A percentile compares a stretch with the other conserved stretches of the same genome.
Conservation (phyloP, 2,888 invertebrate species). For the Lathronympha strigana region DNA sequence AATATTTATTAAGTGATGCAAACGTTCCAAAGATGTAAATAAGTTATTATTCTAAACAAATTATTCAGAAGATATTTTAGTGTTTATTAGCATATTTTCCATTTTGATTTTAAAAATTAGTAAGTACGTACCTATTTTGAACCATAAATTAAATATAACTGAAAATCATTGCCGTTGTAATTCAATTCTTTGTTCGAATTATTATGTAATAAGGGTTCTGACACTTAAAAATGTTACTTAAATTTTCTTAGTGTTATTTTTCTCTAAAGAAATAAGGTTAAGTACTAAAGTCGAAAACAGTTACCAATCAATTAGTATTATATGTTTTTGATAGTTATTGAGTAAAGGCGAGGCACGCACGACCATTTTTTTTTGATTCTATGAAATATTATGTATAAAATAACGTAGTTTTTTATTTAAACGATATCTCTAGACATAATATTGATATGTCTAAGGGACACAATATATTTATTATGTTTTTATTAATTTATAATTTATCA, state of each 20-base stretch:
- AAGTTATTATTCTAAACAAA: slow-evolving; percentile 36
- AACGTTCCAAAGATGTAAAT: slow-evolving; percentile 41
- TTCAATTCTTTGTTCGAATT: slow-evolving; percentile 7
- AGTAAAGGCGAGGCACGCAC: slow-evolving; percentile 13
- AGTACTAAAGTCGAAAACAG: slow-evolving; percentile 17
- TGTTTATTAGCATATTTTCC: slow-evolving; percentile 19
- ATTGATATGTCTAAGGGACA: too few species aligned
- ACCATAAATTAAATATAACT: slow-evolving; percentile 25
- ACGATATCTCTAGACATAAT: too few species aligned
- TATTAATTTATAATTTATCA: too few species aligned
- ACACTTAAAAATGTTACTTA: slow-evolving; percentile 16
- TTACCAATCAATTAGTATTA: slow-evolving; percentile 25
- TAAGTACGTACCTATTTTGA: slow-evolving; percentile 17
- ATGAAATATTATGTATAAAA: too few species aligned
- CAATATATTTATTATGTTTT: too few species aligned
- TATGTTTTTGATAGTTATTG: slow-evolving; percentile 14
- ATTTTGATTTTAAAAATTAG: slow-evolving; percentile 5
- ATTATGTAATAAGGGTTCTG: slow-evolving; percentile 3
- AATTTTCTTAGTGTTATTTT: slow-evolving; percentile 16
- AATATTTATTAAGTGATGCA: slow-evolving; percentile 39
- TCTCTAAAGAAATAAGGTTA: slow-evolving; percentile 9
- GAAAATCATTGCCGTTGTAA: slow-evolving; percentile 11
- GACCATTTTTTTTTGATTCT: not conserved
- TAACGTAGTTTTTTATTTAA: too few species aligned
- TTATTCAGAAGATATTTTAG: slow-evolving; percentile 37